Evolutionary conservation across 2,113 vertebrate species (phyloP), one percentile per base, ranked within the genome.

Genomic region (Engraulis encrasicolus): DNA sequence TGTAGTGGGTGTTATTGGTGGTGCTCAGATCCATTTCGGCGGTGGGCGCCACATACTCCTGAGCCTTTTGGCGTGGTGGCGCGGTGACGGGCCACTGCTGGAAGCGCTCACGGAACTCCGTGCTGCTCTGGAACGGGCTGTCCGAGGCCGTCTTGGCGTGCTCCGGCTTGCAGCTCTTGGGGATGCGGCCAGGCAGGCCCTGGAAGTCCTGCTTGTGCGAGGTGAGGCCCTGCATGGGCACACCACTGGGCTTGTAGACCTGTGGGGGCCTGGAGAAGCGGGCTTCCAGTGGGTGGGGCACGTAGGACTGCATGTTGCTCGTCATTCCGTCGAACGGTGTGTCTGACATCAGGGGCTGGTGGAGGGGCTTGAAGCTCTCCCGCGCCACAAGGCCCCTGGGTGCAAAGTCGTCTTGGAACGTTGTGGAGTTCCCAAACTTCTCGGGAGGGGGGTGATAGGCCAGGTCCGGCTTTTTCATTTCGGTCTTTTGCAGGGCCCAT

Each of bases 381-480:
- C 90, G 89, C 0, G 88, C 91, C 17, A 84, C 88, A 20, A 92
- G 34, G 38, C 93, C 91, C 82, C 37, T 91, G 1, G 93, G 92
- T 45, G 92, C 37, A 78, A 92, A 97, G 45, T 95, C 95, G 66
- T 96, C 95, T 84, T 96, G 96, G 89, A 95, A 97, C 0, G 96
- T 97, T 5, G 96, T 96, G 83, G 94, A 49, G 81, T 96, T 96
- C 71, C 94, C 95, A 88, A 96, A 97, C 87, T 93, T 96, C 84
- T 85, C 86, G 0, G 88, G 85, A 36, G 96, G 94, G 6, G 91
- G 94, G 0, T 91, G 88, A 12, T 96, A 97, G 0, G 14, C 2
- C 34, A 45, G 66, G 2, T 95, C 91, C 49, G 91, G 88, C 89
- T 95, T 96, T 61, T 31, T 83, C n/a, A 90, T 74, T 84, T 96